Base-by-base conservation (phyloP, 2,888 invertebrate genomes). In the Drosophila siamana region DNA sequence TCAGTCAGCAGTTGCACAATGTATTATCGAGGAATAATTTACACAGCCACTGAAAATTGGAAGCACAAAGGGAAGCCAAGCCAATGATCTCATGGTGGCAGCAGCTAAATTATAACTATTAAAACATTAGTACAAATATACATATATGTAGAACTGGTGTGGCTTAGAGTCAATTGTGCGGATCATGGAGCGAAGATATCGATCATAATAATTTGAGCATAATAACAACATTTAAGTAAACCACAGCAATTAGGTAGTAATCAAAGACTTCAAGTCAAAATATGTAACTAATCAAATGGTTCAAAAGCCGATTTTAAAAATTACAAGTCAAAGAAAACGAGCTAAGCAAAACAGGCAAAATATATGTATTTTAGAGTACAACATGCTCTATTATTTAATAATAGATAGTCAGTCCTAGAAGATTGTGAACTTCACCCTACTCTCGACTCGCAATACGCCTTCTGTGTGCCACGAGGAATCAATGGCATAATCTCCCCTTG, bases 51-150 rank as follows among this genome's bases (percentile, higher is more conserved):
- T n/a, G n/a, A 33, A n/a, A 26, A 8, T 41, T 19, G 19, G 22
- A 8, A 13, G 4, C 11, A 36, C 28, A 28, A 50, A n/a, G 19
- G 19, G 7, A 11, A 22, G 41, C 30, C 24, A 13, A 19, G 13
- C 28, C 9, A 38, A 38, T 22, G 26, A 48, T 59, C 63, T 33
- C 59, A 48, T 60, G 33, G 1, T 28, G 16, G 3, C 9, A 46
- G 9, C n/a, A 9, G 5, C 47, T 30, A 24, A 26, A 2, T n/a
- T 15, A 8, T 8, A 28, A 43, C 9, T 43, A 26, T 26, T 9
- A 19, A 13, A 6, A 2, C 36, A 6, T 13, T 13, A 9, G 5
- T 0, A 4, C 4, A 2, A 33, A 33, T n/a, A 33, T 3, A 4
- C 4, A 2, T n/a, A 33, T n/a, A 33, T 3, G 1, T n/a, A n/a